These are phyloP conservation scores for Tigriopus californicus DNA, from an alignment of 2,888 invertebrate genomes.

Conservation along the genomic window DNA sequence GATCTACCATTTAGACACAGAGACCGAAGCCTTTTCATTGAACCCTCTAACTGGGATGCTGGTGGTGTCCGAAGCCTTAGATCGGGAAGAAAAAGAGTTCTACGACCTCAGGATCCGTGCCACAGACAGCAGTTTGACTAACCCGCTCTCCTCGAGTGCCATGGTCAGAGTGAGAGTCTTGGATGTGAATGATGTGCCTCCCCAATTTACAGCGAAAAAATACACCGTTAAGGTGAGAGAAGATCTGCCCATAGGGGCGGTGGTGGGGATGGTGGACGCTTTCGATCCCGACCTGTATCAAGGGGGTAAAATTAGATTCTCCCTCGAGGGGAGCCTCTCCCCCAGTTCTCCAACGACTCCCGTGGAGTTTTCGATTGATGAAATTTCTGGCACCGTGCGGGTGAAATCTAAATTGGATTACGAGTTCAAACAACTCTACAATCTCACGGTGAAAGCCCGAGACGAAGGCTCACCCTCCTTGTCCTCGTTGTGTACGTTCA, in stretches of 20 bases:
- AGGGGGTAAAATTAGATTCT: slow-evolving; percentile 61
- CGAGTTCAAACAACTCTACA: slow-evolving; percentile 72
- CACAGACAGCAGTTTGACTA: slow-evolving; percentile 46
- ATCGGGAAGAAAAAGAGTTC: slow-evolving; percentile 61
- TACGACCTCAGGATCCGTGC: slow-evolving; percentile 58
- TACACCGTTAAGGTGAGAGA: slow-evolving; percentile 58
- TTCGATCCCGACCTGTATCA: slow-evolving; percentile 67
- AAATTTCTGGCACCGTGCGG: slow-evolving; percentile 62
- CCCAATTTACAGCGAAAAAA: slow-evolving; percentile 46
- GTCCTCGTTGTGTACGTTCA: slow-evolving; percentile 53
- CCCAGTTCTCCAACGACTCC: too few species aligned
- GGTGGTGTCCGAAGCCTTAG: slow-evolving; percentile 50
- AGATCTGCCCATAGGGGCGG: slow-evolving; percentile 69
- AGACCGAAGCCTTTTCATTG: slow-evolving; percentile 52
- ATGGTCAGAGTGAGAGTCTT: slow-evolving; percentile 59
- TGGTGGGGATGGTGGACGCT: slow-evolving; percentile 61
- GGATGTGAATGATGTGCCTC: slow-evolving; percentile 78
- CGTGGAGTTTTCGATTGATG: slow-evolving; percentile 57
- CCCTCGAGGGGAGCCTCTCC: slow-evolving; percentile 34
- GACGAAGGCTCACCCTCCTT: slow-evolving; percentile 68
- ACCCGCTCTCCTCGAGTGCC: slow-evolving; percentile 55
- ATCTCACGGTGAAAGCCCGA: slow-evolving; percentile 59
- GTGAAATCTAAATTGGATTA: slow-evolving; percentile 61
- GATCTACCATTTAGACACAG: slow-evolving; percentile 50
- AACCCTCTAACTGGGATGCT: slow-evolving; percentile 57